Percentiles rank a stretch among this genome's conserved stretches.
phyloP scores from a whole-genome alignment of 2,888 invertebrate genomes.

The Eupithecia centaureata region DNA sequence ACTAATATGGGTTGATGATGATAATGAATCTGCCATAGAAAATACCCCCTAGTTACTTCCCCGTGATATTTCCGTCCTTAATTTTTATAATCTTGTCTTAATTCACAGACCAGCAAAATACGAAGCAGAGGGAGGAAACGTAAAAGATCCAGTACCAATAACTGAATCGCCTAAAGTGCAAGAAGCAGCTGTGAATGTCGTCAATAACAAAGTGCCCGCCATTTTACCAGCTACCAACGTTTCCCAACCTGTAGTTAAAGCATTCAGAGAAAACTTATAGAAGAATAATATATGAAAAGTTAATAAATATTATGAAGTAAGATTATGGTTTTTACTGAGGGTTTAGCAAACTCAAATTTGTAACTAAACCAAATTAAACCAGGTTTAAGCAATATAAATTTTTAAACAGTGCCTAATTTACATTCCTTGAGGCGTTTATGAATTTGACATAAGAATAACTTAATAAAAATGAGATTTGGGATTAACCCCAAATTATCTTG shows the following conservation, averaged over 20 bases:
- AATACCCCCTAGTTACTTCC: too few relatives aligned
- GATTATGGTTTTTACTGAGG: background rate
- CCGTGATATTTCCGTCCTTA: background rate
- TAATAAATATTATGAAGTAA: background rate
- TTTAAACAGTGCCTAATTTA: background rate
- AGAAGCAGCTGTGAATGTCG: background rate
- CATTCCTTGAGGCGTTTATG: background rate
- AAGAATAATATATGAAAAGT: background rate
- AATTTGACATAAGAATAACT: background rate
- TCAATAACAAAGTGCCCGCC: background rate
- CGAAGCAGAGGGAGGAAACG: background rate
- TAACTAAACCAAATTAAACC: too few relatives aligned
- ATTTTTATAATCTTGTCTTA: background rate
- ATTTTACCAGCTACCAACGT: background rate
- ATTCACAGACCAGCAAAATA: background rate
- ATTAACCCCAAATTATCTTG: too few relatives aligned
- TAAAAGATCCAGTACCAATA: background rate
- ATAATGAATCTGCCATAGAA: too few relatives aligned
- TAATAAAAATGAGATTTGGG: too few relatives aligned
- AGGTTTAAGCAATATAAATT: background rate
- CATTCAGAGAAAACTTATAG: background rate
- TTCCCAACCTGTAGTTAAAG: background rate
- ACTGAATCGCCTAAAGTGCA: background rate
- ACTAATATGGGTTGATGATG: too few relatives aligned
- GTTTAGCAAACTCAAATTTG: background rate